Conservation (phyloP, 2,888 invertebrate species). For the Athalia cordata region DNA sequence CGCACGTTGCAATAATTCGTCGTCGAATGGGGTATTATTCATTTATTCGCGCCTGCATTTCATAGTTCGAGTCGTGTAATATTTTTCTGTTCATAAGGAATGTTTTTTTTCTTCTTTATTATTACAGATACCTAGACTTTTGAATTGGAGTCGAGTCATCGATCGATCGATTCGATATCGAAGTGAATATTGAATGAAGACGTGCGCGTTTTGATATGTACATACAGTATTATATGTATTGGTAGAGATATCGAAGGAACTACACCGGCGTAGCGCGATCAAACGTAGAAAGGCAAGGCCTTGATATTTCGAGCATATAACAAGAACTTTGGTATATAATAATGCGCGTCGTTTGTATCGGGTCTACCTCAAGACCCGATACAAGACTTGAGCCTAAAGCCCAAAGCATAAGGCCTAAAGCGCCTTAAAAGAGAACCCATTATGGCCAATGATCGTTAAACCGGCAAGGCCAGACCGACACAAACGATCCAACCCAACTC, state of each 20-base stretch:
- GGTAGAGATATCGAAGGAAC: not conserved
- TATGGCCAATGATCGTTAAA: constrained; percentile 42
- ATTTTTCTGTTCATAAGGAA: no score
- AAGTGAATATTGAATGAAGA: no score
- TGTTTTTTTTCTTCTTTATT: no score
- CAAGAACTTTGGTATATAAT: constrained; percentile 18
- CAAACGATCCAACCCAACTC: constrained; percentile 14
- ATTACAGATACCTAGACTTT: no score
- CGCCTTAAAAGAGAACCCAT: constrained; percentile 19
- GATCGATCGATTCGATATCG: no score
- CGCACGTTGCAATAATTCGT: no score
- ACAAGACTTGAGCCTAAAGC: not conserved
- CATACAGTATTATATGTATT: not conserved
- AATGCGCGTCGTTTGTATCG: not conserved
- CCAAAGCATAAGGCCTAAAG: not conserved
- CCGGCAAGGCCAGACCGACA: constrained; percentile 36
- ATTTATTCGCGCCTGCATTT: no score
- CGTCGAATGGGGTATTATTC: no score
- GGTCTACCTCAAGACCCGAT: not conserved
- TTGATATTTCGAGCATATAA: constrained; percentile 64
- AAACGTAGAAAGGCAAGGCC: constrained; percentile 66
- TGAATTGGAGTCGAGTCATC: no score
- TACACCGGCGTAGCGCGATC: not conserved
- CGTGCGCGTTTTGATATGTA: no score
- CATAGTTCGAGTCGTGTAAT: no score